Percentiles rank a stretch among this genome's conserved stretches.
Evolutionary conservation across 2,888 invertebrate species (phyloP).

Genomic region (Hydraecia micacea): DNA sequence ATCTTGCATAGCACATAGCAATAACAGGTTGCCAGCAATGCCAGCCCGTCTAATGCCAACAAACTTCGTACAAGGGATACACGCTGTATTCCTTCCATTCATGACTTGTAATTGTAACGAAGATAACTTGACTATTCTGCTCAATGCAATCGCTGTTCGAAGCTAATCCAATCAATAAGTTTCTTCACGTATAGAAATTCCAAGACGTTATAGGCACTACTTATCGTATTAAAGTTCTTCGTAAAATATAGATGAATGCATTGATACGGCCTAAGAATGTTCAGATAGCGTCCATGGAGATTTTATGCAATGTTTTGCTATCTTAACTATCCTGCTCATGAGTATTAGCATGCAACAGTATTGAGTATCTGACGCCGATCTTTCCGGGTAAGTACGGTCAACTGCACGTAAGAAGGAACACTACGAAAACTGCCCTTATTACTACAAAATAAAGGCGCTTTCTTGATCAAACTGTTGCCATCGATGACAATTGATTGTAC

Average conservation of each 20-base stretch:
- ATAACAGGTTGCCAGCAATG: constrained; percentile 31
- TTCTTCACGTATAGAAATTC: constrained; percentile 55
- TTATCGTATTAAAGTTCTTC: constrained; percentile 49
- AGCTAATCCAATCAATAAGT: constrained; percentile 51
- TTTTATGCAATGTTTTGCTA: constrained; percentile 48
- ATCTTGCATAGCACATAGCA: constrained; percentile 5
- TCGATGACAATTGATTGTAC: background rate
- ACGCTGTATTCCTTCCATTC: constrained; percentile 45
- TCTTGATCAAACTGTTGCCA: background rate
- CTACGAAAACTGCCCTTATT: constrained; percentile 6
- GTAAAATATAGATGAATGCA: constrained; percentile 57
- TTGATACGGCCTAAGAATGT: constrained; percentile 54
- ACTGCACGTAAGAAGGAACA: background rate
- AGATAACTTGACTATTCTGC: constrained; percentile 41
- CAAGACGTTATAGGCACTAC: constrained; percentile 31
- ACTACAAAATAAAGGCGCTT: background rate
- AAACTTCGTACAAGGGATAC: constrained; percentile 28
- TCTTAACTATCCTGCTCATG: constrained; percentile 39
- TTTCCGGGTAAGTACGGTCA: constrained; percentile 48
- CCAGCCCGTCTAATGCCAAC: constrained; percentile 24
- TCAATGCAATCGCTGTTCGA: constrained; percentile 34
- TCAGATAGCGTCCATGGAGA: constrained; percentile 50
- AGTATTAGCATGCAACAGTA: constrained; percentile 51
- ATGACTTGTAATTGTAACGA: constrained; percentile 39
- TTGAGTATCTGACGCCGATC: constrained; percentile 50